Percentiles rank a stretch among this genome's conserved stretches.
These are phyloP conservation scores for Mythimna pallens DNA, from an alignment of 2,888 invertebrate species.

Conservation along the genomic window DNA sequence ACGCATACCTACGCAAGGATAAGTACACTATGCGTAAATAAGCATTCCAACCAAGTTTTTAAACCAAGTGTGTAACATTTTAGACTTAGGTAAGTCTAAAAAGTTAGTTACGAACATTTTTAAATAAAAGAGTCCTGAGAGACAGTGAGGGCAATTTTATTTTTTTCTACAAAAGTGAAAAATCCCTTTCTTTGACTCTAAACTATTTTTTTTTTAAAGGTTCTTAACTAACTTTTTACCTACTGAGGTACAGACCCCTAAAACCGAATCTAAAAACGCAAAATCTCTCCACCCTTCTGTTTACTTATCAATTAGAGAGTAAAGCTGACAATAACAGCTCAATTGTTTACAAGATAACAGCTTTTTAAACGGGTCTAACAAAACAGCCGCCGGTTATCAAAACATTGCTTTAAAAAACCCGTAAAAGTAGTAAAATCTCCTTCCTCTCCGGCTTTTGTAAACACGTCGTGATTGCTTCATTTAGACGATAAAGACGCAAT, in stretches of 20 bases:
- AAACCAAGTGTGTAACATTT: no score
- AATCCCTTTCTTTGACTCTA: no score
- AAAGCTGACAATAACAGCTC: conserved; percentile 48
- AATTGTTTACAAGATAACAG: conserved; percentile 63
- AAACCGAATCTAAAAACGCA: conserved; percentile 12
- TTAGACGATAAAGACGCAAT: conserved; percentile 39
- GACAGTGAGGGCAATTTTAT: no score
- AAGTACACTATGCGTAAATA: no score
- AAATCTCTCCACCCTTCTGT: conserved; percentile 14
- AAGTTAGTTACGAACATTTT: no score
- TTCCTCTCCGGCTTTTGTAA: conserved; percentile 48
- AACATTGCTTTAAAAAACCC: conserved; percentile 53
- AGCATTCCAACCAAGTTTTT: no score
- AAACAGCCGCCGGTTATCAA: conserved; percentile 58
- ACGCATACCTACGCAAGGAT: no score
- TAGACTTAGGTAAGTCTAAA: no score
- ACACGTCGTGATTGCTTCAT: conserved; percentile 65
- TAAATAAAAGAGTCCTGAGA: no score
- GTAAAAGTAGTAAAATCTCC: conserved; percentile 43
- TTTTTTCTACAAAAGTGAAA: no score
- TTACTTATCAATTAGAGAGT: conserved; percentile 60
- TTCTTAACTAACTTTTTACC: no score
- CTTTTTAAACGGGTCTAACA: conserved; percentile 60
- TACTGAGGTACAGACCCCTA: not conserved
- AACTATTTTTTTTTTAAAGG: no score